These are phyloP conservation scores for Agonopterix arenella DNA, from an alignment of 2,888 invertebrate species.

Conservation along the genomic window DNA sequence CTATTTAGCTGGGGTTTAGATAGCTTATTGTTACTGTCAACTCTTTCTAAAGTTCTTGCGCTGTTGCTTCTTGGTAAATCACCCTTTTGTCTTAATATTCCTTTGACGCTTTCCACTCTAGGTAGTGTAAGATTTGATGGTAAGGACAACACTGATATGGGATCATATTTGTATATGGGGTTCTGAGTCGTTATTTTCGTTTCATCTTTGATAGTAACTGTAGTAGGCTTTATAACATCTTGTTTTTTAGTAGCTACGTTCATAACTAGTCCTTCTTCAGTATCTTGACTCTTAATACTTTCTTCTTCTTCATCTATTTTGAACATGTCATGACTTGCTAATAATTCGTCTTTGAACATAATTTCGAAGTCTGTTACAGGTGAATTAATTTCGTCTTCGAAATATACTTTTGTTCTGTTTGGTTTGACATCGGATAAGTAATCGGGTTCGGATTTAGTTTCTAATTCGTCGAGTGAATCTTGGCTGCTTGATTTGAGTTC, in stretches of 20 bases:
- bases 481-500: conserved; percentile 52
- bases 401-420: conserved; percentile 67
- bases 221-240: conserved; percentile 62
- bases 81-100: conserved; percentile 47
- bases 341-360: conserved; percentile 71
- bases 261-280: conserved; percentile 64
- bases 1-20: conserved; percentile 43
- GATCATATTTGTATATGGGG: conserved; percentile 60
- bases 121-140: conserved; percentile 55
- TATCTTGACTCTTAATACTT: conserved; percentile 52
- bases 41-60: conserved; percentile 49
- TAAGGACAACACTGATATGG: conserved; percentile 42
- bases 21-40: conserved; percentile 45
- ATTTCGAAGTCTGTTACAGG: conserved; percentile 73
- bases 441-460: conserved; percentile 67
- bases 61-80: conserved; percentile 56
- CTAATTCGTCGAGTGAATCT: conserved; percentile 54
- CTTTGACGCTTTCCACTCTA: conserved; percentile 61
- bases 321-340: conserved; percentile 57
- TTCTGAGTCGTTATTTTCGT: conserved; percentile 57
- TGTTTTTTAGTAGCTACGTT: conserved; percentile 58
- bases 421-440: conserved; percentile 43
- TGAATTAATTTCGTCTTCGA: conserved; percentile 68
- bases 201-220: conserved; percentile 64
- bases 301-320: conserved; percentile 72